Evolutionary conservation across 2,113 vertebrate species (phyloP), one percentile per base, ranked within the genome.

Genomic region (Bubo bubo): DNA sequence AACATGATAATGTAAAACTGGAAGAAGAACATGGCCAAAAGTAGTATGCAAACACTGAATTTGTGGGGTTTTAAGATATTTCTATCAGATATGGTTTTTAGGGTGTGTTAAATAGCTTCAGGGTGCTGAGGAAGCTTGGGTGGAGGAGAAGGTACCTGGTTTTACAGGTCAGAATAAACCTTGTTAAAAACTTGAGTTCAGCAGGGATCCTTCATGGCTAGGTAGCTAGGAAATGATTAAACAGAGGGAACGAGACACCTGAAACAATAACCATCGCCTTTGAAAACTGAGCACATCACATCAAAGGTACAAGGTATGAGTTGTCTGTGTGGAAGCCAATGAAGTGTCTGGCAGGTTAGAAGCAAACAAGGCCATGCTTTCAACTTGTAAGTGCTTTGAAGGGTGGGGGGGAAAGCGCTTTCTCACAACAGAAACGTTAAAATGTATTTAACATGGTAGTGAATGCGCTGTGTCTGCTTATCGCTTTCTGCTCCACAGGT

Each of bases 401-500:
- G 11, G 8, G 43, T 16, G 13, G 7, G 4, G 6, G 1, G 6
- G 12, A 8, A 14, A 12, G 35, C n/a, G 3, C 45, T 76, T 58
- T 26, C 6, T 34, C 28, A 28, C 19, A 3, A 14, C 21, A 41
- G 59, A n/a, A 34, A 7, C 2, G 23, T 11, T 9, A 50, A 22
- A n/a, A 55, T 17, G 14, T 4, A 13, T 35, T 62, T 35, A 21
- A 17, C 2, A 0, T 2, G 6, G 26, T 4, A 4, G 13, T 1
- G 49, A 49, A 24, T 1, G 35, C 63, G 28, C 19, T 11, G 0
- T 17, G 59, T 10, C 49, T 55, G 59, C 58, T 24, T 12, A 3
- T 45, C 2, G 2, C 4, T 23, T 32, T 49, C 24, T 35, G 70
- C 84, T 9, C 27, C 43, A 0, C 59, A 50, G 86, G 43, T 10